Evolutionary conservation across 2,888 invertebrate genomes (phyloP), one percentile per base, ranked within the genome.

Genomic region (Sabatieria punctata): DNA sequence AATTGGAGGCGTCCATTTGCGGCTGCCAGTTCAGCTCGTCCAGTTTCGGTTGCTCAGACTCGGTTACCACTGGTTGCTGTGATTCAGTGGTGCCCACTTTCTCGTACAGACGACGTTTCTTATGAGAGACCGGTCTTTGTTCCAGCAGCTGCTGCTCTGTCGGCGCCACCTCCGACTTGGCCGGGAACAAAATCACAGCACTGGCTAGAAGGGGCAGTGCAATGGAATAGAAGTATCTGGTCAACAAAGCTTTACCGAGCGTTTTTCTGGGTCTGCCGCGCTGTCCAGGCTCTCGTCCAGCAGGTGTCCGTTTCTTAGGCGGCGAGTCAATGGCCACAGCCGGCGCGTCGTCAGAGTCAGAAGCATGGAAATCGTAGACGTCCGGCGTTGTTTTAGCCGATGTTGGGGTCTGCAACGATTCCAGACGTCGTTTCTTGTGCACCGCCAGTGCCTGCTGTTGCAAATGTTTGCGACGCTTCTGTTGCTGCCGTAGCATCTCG

Each of bases 331-430:
- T 8, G 6, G 36, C 4, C 6, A 3, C 4, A 3, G 11, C 24
- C 44, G 19, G 25, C 19, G 21, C 45, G 8, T 42, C 43, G 18
- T 49, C 49, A 11, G 49, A 49, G 24, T 49, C 49, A 15, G 42
- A 42, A 24, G 36, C 39, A 36, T 49, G 49, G 25, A 49, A 49
- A 8, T 49, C 49, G 30, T 41, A 49, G 21, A 49, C 49, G 18
- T 46, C 49, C 8, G 6, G 21, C 15, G 19, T 41, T 4, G 26
- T 15, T 27, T 26, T 4, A 15, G 8, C 6, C 6, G 36, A 3
- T 19, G 36, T 36, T 19, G 15, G 4, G n/a, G 15, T 15, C 6
- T 36, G n/a, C 30, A 15, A 6, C 30, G 30, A 11, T 15, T 6
- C 8, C 15, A 30, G 30, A 30, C 30, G 15, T n/a, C 36, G n/a